Percentiles rank a stretch among this genome's conserved stretches.
phyloP scores from a whole-genome alignment of 1,140 invertebrate species.

The Orius laevigatus region DNA sequence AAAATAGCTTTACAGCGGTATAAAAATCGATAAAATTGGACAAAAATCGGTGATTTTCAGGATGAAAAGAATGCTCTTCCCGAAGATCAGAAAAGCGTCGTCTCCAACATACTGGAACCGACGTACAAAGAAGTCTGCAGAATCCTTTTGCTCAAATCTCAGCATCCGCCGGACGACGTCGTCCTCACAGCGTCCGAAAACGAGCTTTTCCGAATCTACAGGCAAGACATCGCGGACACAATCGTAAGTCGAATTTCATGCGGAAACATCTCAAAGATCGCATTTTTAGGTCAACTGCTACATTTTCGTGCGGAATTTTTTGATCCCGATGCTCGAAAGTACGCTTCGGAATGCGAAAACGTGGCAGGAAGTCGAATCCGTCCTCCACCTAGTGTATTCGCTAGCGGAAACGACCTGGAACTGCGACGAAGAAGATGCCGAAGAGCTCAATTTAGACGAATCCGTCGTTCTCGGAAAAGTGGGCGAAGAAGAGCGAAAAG shows the following conservation, averaged over 20 bases:
- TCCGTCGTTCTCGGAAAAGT: background rate
- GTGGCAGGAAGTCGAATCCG: conserved; percentile 15
- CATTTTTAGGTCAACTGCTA: conserved; percentile 13
- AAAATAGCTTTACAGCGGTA: too few species aligned
- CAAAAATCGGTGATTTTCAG: too few species aligned
- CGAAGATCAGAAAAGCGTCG: conserved; percentile 30
- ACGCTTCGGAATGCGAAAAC: conserved; percentile 7
- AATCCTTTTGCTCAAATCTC: conserved; percentile 46
- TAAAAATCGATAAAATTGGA: too few species aligned
- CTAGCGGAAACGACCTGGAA: conserved; percentile 11
- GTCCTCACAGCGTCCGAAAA: conserved; percentile 52
- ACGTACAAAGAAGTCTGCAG: conserved; percentile 43
- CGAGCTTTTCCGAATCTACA: conserved; percentile 74
- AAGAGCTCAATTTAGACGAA: background rate
- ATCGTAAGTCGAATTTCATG: conserved; percentile 38
- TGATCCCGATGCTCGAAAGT: conserved; percentile 10
- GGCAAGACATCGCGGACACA: conserved; percentile 80
- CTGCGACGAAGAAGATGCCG: background rate
- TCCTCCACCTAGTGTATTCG: conserved; percentile 13
- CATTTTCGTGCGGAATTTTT: conserved; percentile 10
- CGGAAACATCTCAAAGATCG: too few species aligned
- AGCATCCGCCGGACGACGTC: conserved; percentile 34
- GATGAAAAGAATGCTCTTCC: conserved; percentile 43
- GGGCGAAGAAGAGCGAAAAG: conserved; percentile 1
- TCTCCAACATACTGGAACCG: conserved; percentile 37